Evolutionary conservation across 2,888 invertebrate species (phyloP).

Genomic region (Acrobasis repandana): DNA sequence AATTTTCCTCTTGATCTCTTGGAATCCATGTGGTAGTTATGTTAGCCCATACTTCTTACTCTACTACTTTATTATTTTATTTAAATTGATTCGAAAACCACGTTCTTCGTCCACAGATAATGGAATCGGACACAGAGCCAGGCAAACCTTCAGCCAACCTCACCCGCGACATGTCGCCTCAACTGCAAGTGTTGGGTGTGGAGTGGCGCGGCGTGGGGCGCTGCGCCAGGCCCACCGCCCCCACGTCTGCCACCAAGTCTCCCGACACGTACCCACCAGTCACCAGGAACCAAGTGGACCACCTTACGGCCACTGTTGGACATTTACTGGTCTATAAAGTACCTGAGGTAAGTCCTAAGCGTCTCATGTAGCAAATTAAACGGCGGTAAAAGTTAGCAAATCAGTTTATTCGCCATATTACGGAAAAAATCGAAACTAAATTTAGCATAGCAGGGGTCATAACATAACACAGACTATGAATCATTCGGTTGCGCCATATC

Average conservation of each 20-base stretch:
- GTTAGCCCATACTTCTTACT: too few species aligned
- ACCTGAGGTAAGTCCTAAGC: slow-evolving; percentile 84
- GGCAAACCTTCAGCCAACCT: slow-evolving; percentile 85
- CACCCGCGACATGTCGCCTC: slow-evolving; percentile 84
- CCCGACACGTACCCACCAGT: slow-evolving; percentile 89
- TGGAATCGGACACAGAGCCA: slow-evolving; percentile 71
- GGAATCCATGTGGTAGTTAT: too few species aligned
- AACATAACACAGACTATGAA: too few species aligned
- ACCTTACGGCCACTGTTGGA: slow-evolving; percentile 91
- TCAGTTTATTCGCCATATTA: too few species aligned
- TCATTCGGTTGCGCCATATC: too few species aligned
- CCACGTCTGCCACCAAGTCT: slow-evolving; percentile 75
- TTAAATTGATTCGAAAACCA: neutral
- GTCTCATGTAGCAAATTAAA: too few species aligned
- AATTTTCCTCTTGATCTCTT: too few species aligned
- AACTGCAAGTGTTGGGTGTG: slow-evolving; percentile 86
- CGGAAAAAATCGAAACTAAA: too few species aligned
- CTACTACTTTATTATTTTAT: neutral
- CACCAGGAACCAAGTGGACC: slow-evolving; percentile 92
- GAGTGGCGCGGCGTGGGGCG: slow-evolving; percentile 86
- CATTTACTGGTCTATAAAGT: slow-evolving; percentile 91
- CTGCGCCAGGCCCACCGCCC: slow-evolving; percentile 73
- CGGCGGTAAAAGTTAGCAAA: too few species aligned
- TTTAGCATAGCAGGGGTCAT: too few species aligned
- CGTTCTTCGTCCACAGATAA: slow-evolving; percentile 52